Evolutionary conservation across 1,140 invertebrate species (phyloP).

Genomic region (Danaus plexippus): DNA sequence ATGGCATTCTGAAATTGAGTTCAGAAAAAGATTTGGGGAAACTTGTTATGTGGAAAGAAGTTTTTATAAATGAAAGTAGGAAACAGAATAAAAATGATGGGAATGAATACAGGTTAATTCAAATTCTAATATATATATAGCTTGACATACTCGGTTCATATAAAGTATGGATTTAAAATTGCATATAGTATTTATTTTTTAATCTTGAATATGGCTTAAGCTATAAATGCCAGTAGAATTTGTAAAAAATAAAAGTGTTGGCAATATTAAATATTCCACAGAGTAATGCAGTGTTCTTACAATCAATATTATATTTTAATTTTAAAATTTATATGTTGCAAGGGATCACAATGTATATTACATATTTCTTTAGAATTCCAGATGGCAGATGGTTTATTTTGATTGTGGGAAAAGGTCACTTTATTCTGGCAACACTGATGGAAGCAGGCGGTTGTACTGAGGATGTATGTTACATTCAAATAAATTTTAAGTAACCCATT

Average conservation of each 20-base stretch:
- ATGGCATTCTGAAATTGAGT: constrained; percentile 78
- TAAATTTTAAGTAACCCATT: no score
- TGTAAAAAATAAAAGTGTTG: no score
- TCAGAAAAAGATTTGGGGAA: constrained; percentile 77
- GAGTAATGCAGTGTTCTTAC: no score
- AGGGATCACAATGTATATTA: no score
- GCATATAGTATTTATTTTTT: no score
- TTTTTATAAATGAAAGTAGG: constrained; percentile 72
- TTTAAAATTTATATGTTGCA: no score
- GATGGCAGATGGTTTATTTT: constrained; percentile 80
- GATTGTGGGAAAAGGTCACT: constrained; percentile 79
- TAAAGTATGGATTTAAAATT: no score
- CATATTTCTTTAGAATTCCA: constrained; percentile 54
- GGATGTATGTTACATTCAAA: constrained; percentile 38
- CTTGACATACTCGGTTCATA: not conserved
- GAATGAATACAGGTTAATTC: constrained; percentile 52
- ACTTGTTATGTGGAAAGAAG: constrained; percentile 83
- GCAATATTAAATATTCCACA: no score
- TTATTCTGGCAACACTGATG: constrained; percentile 80
- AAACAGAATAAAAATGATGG: constrained; percentile 41
- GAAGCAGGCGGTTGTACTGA: constrained; percentile 75
- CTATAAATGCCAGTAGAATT: no score
- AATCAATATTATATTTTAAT: no score
- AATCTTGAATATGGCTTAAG: no score
- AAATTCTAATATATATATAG: constrained; percentile 11